Conservation (phyloP, 2,888 invertebrate species). For the Agonopterix arenella region DNA sequence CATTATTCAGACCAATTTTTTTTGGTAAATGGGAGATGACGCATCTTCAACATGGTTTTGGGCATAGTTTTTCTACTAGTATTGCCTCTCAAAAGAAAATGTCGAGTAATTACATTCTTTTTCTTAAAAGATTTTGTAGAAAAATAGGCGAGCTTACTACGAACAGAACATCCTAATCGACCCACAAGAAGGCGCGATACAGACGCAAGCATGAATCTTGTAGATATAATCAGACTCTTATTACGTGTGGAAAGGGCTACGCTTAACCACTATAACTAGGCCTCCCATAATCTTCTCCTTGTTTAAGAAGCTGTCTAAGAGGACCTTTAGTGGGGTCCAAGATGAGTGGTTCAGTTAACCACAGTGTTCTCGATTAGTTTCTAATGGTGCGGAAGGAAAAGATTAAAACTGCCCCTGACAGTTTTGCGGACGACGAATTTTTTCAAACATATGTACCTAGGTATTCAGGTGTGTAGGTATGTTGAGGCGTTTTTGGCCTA, state of each 20-base stretch:
- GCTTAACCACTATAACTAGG: conserved; percentile 20
- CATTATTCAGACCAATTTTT: too few species aligned
- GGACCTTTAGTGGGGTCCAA: conserved; percentile 16
- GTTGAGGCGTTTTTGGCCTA: too few species aligned
- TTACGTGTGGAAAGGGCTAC: conserved; percentile 25
- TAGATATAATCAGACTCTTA: conserved; percentile 25
- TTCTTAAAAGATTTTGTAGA: too few species aligned
- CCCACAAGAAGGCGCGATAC: conserved; percentile 6
- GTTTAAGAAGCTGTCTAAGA: neutral
- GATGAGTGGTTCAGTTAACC: conserved; percentile 26
- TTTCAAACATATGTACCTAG: conserved; percentile 4
- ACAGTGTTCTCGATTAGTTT: conserved; percentile 48
- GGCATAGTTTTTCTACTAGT: too few species aligned
- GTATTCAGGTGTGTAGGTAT: too few species aligned
- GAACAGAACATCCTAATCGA: conserved; percentile 8
- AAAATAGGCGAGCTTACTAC: too few species aligned
- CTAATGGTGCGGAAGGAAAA: conserved; percentile 49
- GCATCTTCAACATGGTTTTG: too few species aligned
- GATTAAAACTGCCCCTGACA: conserved; percentile 29
- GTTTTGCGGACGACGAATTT: conserved; percentile 5
- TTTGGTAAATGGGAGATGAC: too few species aligned
- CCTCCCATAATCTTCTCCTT: conserved; percentile 17
- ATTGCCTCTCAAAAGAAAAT: too few species aligned
- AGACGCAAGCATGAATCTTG: conserved; percentile 24
- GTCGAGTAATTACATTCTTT: too few species aligned